Conservation (phyloP, 2,113 vertebrate genomes). For the Larimichthys polyactis region DNA sequence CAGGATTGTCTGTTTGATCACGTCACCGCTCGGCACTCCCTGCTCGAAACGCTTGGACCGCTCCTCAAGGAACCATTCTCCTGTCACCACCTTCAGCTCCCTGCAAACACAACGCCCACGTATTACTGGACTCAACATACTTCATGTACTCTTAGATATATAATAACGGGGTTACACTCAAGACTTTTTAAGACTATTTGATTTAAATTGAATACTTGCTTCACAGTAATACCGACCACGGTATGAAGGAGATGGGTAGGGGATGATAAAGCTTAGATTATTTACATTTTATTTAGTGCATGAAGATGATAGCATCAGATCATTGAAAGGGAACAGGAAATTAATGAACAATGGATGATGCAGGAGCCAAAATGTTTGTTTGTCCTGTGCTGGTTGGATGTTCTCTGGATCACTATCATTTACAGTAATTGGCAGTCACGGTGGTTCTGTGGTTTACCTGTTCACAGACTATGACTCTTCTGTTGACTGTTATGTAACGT, state of each 20-base stretch:
- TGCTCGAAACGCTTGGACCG: slow-evolving; percentile 93
- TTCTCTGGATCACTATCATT: too few relatives aligned
- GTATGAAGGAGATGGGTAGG: background rate
- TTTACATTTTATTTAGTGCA: background rate
- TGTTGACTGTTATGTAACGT: too few relatives aligned
- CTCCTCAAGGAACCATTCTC: slow-evolving; percentile 98
- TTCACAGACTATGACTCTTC: too few relatives aligned
- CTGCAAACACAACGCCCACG: slow-evolving; percentile 75
- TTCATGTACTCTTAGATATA: background rate
- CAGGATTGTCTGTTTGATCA: slow-evolving; percentile 92
- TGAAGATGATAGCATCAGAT: background rate
- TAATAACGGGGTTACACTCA: background rate
- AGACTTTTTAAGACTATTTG: background rate
- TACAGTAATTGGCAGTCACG: too few relatives aligned
- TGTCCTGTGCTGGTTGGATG: too few relatives aligned
- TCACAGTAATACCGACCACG: background rate
- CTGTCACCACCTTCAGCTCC: slow-evolving; percentile 92
- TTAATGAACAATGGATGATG: too few relatives aligned
- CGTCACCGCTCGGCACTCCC: slow-evolving; percentile 86
- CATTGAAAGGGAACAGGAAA: background rate
- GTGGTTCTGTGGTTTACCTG: too few relatives aligned
- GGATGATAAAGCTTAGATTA: background rate
- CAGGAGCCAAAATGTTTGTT: too few relatives aligned
- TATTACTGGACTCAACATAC: background rate
- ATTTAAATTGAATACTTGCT: background rate